Conservation (phyloP, 2,113 vertebrate species). For the Corynorhinus townsendii region DNA sequence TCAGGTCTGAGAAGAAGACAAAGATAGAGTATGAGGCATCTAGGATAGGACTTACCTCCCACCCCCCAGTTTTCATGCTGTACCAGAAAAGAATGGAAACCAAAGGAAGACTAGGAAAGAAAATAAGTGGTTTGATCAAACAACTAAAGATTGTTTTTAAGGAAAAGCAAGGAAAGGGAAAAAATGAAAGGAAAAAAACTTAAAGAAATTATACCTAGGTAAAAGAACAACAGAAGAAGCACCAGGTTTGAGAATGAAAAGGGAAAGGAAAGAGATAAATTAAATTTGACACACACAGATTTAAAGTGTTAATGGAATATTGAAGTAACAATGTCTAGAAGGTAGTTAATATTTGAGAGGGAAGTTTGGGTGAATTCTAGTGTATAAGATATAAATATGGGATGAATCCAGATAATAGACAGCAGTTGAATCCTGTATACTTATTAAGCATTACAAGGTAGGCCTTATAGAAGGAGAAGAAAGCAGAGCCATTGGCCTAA, state of each 20-base stretch:
- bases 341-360: neutral
- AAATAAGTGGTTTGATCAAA: neutral
- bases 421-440: neutral
- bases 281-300: neutral
- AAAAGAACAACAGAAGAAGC: neutral
- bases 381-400: neutral
- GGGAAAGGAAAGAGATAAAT: neutral
- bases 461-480: neutral
- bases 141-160: neutral
- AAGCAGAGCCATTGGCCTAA: neutral
- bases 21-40: neutral
- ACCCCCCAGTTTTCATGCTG: neutral
- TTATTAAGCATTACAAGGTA: neutral
- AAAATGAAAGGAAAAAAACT: neutral
- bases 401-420: neutral
- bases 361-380: neutral
- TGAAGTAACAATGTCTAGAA: neutral
- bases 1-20: neutral
- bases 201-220: neutral
- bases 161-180: neutral
- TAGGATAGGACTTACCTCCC: neutral
- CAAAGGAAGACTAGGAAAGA: neutral
- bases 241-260: neutral
- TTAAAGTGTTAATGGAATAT: neutral
- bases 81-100: neutral